A percentile compares a stretch with the other conserved stretches of the same genome.
phyloP scores from a whole-genome alignment of 2,797 vertebrate species.

The Adelosebastes latens region DNA sequence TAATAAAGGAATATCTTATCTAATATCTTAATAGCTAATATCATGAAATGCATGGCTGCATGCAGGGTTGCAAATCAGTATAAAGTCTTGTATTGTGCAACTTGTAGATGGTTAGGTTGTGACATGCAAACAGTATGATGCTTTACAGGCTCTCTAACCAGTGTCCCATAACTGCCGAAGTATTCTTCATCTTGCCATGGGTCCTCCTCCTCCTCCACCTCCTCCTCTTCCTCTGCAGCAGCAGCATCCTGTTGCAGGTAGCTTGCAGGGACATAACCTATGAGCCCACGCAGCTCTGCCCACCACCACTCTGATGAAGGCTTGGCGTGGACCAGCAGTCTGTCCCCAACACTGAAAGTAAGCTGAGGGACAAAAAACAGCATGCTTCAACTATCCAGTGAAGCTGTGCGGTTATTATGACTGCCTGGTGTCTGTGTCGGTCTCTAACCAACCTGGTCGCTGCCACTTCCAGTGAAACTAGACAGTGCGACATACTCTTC shows the following conservation, averaged over 20 bases:
- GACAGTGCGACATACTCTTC: constrained; percentile 66
- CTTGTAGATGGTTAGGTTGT: background rate
- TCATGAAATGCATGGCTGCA: background rate
- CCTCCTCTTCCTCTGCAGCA: constrained; percentile 67
- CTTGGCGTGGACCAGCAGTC: constrained; percentile 76
- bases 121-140: background rate
- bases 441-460: constrained; percentile 77
- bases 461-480: constrained; percentile 64
- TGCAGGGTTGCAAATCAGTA: background rate
- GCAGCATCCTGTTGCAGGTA: constrained; percentile 60
- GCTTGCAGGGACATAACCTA: constrained; percentile 83
- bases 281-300: constrained; percentile 78
- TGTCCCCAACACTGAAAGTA: constrained; percentile 79
- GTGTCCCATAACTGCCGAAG: constrained; percentile 85
- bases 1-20: too few relatives aligned
- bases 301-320: constrained; percentile 86
- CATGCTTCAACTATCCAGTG: background rate
- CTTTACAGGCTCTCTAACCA: constrained; percentile 71
- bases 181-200: constrained; percentile 88
- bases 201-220: constrained; percentile 77
- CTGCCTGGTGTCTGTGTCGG: background rate
- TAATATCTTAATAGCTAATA: too few relatives aligned
- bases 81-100: background rate
- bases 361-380: constrained; percentile 54
- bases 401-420: background rate